These are phyloP conservation scores for Chironex yamaguchii DNA, from an alignment of 30 jellyfish, hydroid and myxozoan species.

Conservation along the genomic window DNA sequence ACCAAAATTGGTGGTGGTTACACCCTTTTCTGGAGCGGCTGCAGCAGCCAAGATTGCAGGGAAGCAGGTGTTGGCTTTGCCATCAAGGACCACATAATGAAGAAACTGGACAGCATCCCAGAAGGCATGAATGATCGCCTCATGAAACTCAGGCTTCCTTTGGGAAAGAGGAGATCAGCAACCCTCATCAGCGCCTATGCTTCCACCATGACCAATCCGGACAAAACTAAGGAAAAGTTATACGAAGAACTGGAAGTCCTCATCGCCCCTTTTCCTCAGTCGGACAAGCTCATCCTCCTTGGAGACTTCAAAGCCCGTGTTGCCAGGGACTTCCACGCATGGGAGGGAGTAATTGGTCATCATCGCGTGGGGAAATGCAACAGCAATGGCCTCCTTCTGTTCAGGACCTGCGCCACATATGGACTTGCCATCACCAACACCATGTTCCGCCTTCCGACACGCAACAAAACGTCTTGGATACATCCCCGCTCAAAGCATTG, in stretches of 20 bases:
- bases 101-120: not conserved
- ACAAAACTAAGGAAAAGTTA: constrained; percentile 16
- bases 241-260: constrained; percentile 10
- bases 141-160: constrained; percentile 48
- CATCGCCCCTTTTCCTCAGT: not conserved
- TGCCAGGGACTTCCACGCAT: constrained; percentile 8
- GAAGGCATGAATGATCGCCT: constrained; percentile 32
- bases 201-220: constrained; percentile 53
- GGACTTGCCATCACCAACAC: constrained; percentile 40
- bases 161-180: not conserved
- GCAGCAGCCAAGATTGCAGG: not conserved
- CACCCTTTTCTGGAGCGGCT: not conserved
- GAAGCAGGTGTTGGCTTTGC: constrained; percentile 58
- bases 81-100: not conserved
- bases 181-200: constrained; percentile 41
- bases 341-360: constrained; percentile 31
- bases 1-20: no score
- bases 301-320: constrained; percentile 50
- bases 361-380: constrained; percentile 22
- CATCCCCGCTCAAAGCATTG: constrained; percentile 65
- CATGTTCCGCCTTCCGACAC: constrained; percentile 22
- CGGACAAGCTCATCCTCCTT: constrained; percentile 7
- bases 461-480: constrained; percentile 44
- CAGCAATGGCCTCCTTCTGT: constrained; percentile 43
- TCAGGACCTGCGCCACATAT: constrained; percentile 14